Conservation (phyloP, 1,140 invertebrate species). For the Gerris buenoi region DNA sequence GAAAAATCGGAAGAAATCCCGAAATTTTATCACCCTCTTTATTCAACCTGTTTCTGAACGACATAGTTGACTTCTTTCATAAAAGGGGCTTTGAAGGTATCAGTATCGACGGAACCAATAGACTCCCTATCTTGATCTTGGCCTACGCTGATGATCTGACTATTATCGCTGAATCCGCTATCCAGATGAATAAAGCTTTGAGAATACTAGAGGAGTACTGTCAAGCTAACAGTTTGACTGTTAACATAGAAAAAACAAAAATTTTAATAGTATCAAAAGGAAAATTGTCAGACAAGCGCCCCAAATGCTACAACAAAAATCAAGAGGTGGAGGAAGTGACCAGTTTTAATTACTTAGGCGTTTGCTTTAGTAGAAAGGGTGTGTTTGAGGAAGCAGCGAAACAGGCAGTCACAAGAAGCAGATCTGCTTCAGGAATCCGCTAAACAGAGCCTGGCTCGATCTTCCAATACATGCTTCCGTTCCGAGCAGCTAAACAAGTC, state of each 20-base stretch:
- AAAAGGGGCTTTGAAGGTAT: background rate
- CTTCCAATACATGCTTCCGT: background rate
- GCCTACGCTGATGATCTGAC: background rate
- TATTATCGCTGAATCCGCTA: background rate
- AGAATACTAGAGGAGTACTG: background rate
- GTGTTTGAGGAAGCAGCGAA: background rate
- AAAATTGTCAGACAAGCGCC: background rate
- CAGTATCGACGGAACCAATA: background rate
- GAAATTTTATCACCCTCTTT: background rate
- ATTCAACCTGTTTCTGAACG: background rate
- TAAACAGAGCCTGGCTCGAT: background rate
- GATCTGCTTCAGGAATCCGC: background rate
- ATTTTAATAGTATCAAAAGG: background rate
- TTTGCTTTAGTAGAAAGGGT: background rate
- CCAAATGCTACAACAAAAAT: background rate
- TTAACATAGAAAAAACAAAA: background rate
- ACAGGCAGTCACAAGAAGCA: background rate
- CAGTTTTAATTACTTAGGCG: background rate
- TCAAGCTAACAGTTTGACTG: background rate
- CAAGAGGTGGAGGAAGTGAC: background rate
- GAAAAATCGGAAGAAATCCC: background rate
- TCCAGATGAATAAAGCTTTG: background rate
- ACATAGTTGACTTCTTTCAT: background rate
- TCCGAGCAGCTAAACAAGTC: background rate
- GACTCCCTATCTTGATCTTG: background rate